phyloP scores from a whole-genome alignment of 2,113 vertebrate species.

The Mastomys coucha region DNA sequence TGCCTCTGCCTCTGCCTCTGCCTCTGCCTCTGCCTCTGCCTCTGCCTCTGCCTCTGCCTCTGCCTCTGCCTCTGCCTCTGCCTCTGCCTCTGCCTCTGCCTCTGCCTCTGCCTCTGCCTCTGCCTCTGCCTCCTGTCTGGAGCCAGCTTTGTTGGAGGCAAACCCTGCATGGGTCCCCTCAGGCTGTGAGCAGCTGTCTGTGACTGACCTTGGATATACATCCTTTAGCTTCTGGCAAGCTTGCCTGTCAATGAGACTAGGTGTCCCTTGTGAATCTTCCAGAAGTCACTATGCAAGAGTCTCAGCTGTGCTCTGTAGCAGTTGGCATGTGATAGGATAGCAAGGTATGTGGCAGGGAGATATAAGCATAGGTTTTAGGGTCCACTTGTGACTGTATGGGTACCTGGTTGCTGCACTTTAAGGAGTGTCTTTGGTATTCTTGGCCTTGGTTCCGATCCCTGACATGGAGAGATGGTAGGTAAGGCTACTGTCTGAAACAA shows the following conservation, averaged over 20 bases:
- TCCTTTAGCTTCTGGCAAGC: accelerated
- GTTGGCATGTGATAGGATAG: accelerated
- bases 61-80: no score
- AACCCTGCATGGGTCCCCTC: no score
- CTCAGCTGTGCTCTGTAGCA: not conserved
- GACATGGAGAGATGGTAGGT: no score
- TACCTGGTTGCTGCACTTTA: not conserved
- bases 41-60: no score
- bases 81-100: no score
- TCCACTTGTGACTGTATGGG: not conserved
- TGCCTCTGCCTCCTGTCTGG: not conserved
- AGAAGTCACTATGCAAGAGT: not conserved
- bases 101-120: no score
- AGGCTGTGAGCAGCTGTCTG: not conserved
- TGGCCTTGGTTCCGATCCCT: not conserved
- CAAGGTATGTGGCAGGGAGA: no score
- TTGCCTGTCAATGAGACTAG: not conserved
- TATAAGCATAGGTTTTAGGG: not conserved
- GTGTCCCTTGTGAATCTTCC: not conserved
- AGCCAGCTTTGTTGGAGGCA: not conserved
- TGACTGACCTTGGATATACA: not conserved
- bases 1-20: no score
- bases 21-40: no score
- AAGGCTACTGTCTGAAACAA: not conserved
- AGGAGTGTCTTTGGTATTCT: not conserved